These are phyloP conservation scores for Caenorhabditis sp. DNA, from an alignment of 2,888 invertebrate genomes.

Conservation along the genomic window DNA sequence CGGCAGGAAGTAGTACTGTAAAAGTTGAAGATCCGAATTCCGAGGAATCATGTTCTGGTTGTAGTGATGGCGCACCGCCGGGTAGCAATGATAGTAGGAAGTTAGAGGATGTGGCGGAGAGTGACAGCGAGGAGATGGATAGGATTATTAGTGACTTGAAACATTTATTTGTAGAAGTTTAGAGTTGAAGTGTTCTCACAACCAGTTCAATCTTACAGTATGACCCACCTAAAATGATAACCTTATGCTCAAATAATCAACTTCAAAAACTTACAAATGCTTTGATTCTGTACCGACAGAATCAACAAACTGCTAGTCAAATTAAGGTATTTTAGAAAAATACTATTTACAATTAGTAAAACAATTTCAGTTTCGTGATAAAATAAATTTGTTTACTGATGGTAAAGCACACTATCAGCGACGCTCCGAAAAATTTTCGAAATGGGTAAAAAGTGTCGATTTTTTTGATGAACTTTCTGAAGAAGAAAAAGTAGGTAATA, in stretches of 20 bases:
- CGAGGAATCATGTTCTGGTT: conserved; percentile 50
- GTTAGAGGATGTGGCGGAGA: conserved; percentile 33
- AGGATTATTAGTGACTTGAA: conserved; percentile 52
- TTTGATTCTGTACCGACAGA: conserved; percentile 44
- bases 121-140: conserved; percentile 48
- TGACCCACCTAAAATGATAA: conserved; percentile 49
- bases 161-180: conserved; percentile 56
- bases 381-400: conserved; percentile 35
- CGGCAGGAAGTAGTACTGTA: conserved; percentile 50
- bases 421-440: conserved; percentile 49
- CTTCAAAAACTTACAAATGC: conserved; percentile 38
- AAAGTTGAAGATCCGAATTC: conserved; percentile 39
- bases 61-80: conserved; percentile 46
- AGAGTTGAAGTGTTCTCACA: background rate
- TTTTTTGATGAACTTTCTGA: conserved; percentile 44
- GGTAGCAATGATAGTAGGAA: conserved; percentile 36
- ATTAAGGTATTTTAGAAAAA: too few relatives aligned
- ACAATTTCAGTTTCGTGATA: conserved; percentile 36
- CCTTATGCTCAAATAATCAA: conserved; percentile 51
- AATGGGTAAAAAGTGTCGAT: conserved; percentile 52
- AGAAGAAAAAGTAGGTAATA: conserved; percentile 39
- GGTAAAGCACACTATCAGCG: conserved; percentile 32
- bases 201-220: conserved; percentile 38
- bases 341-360: too few relatives aligned
- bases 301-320: conserved; percentile 43